phyloP scores from a whole-genome alignment of 2,797 vertebrate species.

The Streptopelia turtur region DNA sequence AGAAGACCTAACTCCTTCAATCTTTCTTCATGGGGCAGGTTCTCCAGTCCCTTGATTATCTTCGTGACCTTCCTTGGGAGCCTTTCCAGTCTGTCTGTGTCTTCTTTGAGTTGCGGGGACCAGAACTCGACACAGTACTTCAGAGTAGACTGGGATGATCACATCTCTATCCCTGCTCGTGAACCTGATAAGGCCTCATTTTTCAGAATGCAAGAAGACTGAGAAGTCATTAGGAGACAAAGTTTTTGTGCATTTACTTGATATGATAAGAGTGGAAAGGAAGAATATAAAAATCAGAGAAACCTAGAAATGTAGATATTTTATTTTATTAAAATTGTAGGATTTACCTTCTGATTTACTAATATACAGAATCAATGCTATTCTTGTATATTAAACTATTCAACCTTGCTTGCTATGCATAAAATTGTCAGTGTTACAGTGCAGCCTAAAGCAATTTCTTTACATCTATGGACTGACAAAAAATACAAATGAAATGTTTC shows the following conservation, averaged over 20 bases:
- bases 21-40: neutral
- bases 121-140: neutral
- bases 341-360: neutral
- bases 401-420: neutral
- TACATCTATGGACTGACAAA: neutral
- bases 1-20: neutral
- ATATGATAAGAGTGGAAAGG: neutral
- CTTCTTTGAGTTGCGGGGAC: neutral
- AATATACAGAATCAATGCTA: neutral
- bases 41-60: neutral
- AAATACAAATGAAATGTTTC: neutral
- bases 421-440: neutral
- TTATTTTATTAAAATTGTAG: neutral
- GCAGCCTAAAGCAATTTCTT: neutral
- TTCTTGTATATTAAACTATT: neutral
- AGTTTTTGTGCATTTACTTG: neutral
- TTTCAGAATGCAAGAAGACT: neutral
- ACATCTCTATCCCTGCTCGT: neutral
- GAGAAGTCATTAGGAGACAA: neutral
- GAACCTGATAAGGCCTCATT: neutral
- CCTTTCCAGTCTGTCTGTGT: neutral
- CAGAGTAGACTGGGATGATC: neutral
- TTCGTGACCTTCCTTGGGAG: neutral
- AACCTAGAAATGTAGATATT: neutral
- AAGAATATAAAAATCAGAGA: neutral